Base-by-base conservation (phyloP, 2,888 invertebrate species). In the Morinoia aosen region DNA sequence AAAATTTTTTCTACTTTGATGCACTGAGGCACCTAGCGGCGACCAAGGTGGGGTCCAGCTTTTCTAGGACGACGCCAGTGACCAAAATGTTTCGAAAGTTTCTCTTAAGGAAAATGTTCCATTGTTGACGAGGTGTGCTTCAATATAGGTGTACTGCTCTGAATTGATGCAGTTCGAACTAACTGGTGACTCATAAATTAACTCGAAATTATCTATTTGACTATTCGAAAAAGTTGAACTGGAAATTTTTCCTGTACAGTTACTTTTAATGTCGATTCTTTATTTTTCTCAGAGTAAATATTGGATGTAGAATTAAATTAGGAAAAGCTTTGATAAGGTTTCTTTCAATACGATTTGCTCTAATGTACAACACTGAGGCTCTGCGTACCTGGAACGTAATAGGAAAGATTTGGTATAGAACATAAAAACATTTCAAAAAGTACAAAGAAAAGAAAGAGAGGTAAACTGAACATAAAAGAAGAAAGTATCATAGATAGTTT, bases 401-500 rank as follows among this genome's bases (percentile, higher is more conserved):
- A 5, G 40, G 19, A 90, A 90, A 90, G 39, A 90, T 39, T 40
- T 90, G 11, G 90, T 40, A 19, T 12, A 33, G 48, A 25, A 90
- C 90, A 90, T 40, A 33, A 90, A 40, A 48, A 48, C 39, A 40
- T 40, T 12, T 90, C 14, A 90, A 90, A 90, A 90, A 39, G 11
- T 39, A 90, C 39, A 90, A 48, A 90, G 48, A 90, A 39, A 88
- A 61, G 33, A 90, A 90, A 40, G 90, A 48, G 48, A 90, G 14
- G 39, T 39, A 90, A 33, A 90, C 39, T 40, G 48, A 90, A 90
- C 90, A 90, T 40, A 16, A 88, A 19, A 61, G 61, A 88, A 88
- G 33, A 90, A 90, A 48, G 39, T 57, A 58, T 93, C 16, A 93
- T 58, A 57, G 93, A 93, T n/a, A 93, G 93, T 93, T 25, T n/a